Conservation (phyloP, 1,140 invertebrate species). For the Apis dorsata region DNA sequence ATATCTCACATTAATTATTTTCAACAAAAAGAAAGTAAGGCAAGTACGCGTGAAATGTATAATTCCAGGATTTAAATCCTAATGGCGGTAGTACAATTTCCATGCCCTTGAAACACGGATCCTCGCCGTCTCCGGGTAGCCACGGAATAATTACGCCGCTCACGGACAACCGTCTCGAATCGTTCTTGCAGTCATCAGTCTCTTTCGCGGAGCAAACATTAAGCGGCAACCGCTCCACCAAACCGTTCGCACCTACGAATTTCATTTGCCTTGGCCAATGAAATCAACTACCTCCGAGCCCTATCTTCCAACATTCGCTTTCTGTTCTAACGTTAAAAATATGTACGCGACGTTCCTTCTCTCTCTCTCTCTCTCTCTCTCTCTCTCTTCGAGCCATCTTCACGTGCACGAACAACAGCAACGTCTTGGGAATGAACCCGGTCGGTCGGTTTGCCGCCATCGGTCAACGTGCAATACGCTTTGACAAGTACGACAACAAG, state of each 20-base stretch:
- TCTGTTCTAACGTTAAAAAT: too few relatives aligned
- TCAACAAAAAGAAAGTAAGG: not conserved
- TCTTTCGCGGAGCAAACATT: not conserved
- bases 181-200: constrained; percentile 10
- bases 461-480: constrained; percentile 50
- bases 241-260: constrained; percentile 8
- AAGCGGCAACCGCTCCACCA: not conserved
- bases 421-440: constrained; percentile 57
- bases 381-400: not conserved
- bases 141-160: not conserved
- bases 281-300: not conserved
- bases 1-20: not conserved
- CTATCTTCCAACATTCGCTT: not conserved
- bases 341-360: too few relatives aligned
- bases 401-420: not conserved
- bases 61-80: not conserved
- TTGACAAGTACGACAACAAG: constrained; percentile 62
- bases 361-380: too few relatives aligned
- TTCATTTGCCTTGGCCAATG: constrained; percentile 3
- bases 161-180: constrained; percentile 2
- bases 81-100: not conserved
- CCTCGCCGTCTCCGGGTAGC: not conserved
- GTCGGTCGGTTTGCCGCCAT: not conserved
- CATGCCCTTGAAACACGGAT: not conserved
- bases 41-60: not conserved